Evolutionary conservation across 2,797 vertebrate species (phyloP).

Genomic region (Pitangus sulphuratus): DNA sequence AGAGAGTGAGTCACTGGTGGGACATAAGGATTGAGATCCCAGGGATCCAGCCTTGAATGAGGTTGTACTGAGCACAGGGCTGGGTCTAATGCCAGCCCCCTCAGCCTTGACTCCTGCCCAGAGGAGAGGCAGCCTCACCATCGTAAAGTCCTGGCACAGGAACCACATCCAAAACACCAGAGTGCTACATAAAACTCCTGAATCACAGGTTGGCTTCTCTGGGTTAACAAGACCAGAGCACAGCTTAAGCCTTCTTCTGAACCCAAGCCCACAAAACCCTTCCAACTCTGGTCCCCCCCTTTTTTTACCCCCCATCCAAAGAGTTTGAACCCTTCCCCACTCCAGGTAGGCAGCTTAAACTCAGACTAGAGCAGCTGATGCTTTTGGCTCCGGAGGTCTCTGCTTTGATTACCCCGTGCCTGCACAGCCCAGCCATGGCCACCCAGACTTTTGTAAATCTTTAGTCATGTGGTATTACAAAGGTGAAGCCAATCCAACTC

Average conservation of each 20-base stretch:
- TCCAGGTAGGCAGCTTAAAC: background rate
- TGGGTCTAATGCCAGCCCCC: rapidly evolving
- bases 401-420: background rate
- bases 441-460: background rate
- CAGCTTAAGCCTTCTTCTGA: background rate
- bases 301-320: rapidly evolving
- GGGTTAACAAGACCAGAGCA: background rate
- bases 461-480: background rate
- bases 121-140: rapidly evolving
- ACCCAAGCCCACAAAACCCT: rapidly evolving
- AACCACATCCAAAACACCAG: background rate
- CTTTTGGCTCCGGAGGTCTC: background rate
- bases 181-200: background rate
- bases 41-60: rapidly evolving
- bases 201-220: background rate
- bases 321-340: background rate
- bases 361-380: background rate
- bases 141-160: rapidly evolving
- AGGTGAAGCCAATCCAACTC: background rate
- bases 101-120: background rate
- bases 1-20: rapidly evolving
- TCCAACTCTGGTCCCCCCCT: rapidly evolving
- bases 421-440: background rate
- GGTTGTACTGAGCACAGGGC: background rate
- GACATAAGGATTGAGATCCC: rapidly evolving